Percentiles rank a stretch among this genome's conserved stretches.
Conservation (phyloP, 2,888 invertebrate genomes). For the Incurvaria masculella region DNA sequence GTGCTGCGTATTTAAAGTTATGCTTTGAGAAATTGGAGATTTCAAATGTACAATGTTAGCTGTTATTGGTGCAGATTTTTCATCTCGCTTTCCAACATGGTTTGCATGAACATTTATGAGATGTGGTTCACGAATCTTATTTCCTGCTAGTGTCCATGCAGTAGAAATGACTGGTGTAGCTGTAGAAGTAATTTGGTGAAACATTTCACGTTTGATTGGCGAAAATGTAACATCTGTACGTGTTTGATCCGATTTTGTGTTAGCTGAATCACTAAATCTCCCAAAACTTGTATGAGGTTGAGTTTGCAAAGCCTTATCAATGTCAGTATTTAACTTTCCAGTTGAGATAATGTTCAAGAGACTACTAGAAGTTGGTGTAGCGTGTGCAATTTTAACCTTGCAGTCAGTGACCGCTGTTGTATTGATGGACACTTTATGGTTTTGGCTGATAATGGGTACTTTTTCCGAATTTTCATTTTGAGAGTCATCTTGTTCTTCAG, state of each 20-base stretch:
- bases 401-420: slow-evolving; percentile 29
- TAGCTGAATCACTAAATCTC: background rate
- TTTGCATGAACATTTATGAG: slow-evolving; percentile 33
- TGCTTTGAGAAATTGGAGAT: slow-evolving; percentile 28
- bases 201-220: slow-evolving; percentile 31
- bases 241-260: slow-evolving; percentile 15
- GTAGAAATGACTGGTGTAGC: slow-evolving; percentile 54
- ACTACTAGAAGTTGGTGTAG: slow-evolving; percentile 30
- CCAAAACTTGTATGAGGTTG: no score
- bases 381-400: slow-evolving; percentile 31
- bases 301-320: background rate
- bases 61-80: slow-evolving; percentile 36
- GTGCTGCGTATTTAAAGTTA: slow-evolving; percentile 27
- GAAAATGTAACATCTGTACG: slow-evolving; percentile 25
- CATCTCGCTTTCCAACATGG: slow-evolving; percentile 27
- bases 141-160: slow-evolving; percentile 52
- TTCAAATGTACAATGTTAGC: slow-evolving; percentile 48
- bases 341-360: no score
- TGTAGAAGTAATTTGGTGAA: slow-evolving; percentile 37
- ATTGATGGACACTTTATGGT: slow-evolving; percentile 30
- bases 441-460: slow-evolving; percentile 36
- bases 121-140: slow-evolving; percentile 41
- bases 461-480: slow-evolving; percentile 42
- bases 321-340: slow-evolving; percentile 11
- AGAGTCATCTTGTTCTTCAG: slow-evolving; percentile 68